phyloP scores from a whole-genome alignment of 2,797 vertebrate species.

The Allobates femoralis region DNA sequence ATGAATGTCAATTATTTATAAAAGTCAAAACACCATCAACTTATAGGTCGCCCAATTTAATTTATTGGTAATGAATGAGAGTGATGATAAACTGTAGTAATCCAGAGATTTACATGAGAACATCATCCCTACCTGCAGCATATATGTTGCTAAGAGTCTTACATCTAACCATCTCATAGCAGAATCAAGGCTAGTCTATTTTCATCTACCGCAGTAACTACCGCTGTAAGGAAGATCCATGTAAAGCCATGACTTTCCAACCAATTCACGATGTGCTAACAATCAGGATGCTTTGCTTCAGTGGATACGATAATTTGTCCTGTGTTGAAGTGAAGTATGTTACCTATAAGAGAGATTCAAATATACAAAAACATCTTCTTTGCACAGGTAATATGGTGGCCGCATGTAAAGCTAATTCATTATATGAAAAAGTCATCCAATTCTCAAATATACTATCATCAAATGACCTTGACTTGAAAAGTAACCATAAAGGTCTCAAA shows the following conservation, averaged over 20 bases:
- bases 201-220: neutral
- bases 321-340: neutral
- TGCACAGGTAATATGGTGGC: neutral
- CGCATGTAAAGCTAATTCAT: neutral
- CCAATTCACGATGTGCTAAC: too few relatives aligned
- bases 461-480: too few relatives aligned
- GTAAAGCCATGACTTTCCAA: neutral
- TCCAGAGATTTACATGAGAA: neutral
- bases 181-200: neutral
- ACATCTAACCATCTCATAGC: neutral
- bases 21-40: neutral
- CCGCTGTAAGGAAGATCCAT: neutral
- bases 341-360: neutral
- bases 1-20: neutral
- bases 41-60: neutral
- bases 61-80: neutral
- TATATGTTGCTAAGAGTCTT: neutral
- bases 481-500: too few relatives aligned
- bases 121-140: neutral
- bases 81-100: neutral
- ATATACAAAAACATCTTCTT: neutral
- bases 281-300: too few relatives aligned
- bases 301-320: neutral
- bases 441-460: neutral
- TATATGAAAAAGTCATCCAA: neutral